phyloP scores from a whole-genome alignment of 2,888 invertebrate species.

The Agrochola litura region DNA sequence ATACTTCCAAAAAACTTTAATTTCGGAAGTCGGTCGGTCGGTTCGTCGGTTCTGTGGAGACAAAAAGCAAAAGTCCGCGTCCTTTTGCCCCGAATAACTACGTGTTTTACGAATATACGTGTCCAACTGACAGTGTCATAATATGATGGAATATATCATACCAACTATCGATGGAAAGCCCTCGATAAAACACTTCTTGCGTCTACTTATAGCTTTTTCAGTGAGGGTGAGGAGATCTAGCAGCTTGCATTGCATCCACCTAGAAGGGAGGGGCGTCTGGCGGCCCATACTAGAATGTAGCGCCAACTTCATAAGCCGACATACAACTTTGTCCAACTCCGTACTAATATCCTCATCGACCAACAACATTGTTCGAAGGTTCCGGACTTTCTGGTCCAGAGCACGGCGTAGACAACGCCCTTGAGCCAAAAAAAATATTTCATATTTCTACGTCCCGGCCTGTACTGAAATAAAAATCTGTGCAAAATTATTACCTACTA shows the following conservation, averaged over 20 bases:
- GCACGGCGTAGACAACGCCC: conserved; percentile 81
- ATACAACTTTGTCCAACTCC: conserved; percentile 82
- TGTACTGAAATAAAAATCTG: neutral
- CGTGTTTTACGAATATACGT: too few relatives aligned
- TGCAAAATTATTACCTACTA: neutral
- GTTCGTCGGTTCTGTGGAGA: too few relatives aligned
- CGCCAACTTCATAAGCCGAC: conserved; percentile 83
- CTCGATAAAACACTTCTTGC: conserved; percentile 75
- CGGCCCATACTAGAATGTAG: conserved; percentile 73
- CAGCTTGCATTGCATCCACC: conserved; percentile 85
- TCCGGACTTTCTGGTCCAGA: conserved; percentile 81
- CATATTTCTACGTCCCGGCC: neutral
- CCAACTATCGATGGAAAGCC: conserved; percentile 74
- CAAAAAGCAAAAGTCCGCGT: too few relatives aligned
- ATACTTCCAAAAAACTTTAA: too few relatives aligned
- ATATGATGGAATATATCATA: conserved; percentile 55
- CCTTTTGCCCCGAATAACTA: too few relatives aligned
- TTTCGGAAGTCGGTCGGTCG: too few relatives aligned
- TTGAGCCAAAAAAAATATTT: conserved; percentile 46
- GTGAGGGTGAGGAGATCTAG: conserved; percentile 83
- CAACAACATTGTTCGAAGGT: conserved; percentile 77
- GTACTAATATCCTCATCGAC: conserved; percentile 82
- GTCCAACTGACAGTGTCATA: neutral
- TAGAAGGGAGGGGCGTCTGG: conserved; percentile 74
- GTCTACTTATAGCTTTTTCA: conserved; percentile 82